phyloP scores from a whole-genome alignment of 2,797 vertebrate species.

The Myripristis murdjan region DNA sequence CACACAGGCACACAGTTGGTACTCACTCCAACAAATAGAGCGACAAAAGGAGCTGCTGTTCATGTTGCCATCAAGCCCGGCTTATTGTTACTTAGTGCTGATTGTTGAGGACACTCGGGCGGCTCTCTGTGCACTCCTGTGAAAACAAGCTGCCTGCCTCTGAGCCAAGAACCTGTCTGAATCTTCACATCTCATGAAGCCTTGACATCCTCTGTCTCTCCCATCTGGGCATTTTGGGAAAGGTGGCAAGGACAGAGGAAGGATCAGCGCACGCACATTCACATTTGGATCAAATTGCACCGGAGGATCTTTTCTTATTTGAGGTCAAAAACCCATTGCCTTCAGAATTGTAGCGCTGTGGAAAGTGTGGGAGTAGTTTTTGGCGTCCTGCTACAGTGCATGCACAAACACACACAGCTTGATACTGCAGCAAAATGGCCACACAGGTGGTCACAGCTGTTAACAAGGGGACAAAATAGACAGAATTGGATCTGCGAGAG shows the following conservation, averaged over 20 bases:
- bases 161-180: slow-evolving; percentile 68
- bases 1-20: neutral
- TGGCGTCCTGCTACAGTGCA: slow-evolving; percentile 28
- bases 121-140: slow-evolving; percentile 25
- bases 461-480: slow-evolving; percentile 66
- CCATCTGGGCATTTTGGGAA: slow-evolving; percentile 53
- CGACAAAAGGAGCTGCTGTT: slow-evolving; percentile 30
- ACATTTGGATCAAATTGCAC: slow-evolving; percentile 19
- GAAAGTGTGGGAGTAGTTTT: slow-evolving; percentile 19
- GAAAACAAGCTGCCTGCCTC: slow-evolving; percentile 40
- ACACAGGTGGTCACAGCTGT: slow-evolving; percentile 75
- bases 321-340: slow-evolving; percentile 52
- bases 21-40: slow-evolving; percentile 37
- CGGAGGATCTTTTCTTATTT: slow-evolving; percentile 46
- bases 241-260: slow-evolving; percentile 54
- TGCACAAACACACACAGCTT: slow-evolving; percentile 24
- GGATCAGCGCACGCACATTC: slow-evolving; percentile 11
- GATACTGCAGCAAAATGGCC: slow-evolving; percentile 73
- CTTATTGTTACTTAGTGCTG: slow-evolving; percentile 48
- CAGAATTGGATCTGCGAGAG: slow-evolving; percentile 51
- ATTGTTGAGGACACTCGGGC: slow-evolving; percentile 60
- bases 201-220: slow-evolving; percentile 53
- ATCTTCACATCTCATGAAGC: slow-evolving; percentile 51
- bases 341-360: slow-evolving; percentile 43
- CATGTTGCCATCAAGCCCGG: slow-evolving; percentile 46